Base-by-base conservation (phyloP, 2,888 invertebrate genomes). In the Mechanitis mazaeus region DNA sequence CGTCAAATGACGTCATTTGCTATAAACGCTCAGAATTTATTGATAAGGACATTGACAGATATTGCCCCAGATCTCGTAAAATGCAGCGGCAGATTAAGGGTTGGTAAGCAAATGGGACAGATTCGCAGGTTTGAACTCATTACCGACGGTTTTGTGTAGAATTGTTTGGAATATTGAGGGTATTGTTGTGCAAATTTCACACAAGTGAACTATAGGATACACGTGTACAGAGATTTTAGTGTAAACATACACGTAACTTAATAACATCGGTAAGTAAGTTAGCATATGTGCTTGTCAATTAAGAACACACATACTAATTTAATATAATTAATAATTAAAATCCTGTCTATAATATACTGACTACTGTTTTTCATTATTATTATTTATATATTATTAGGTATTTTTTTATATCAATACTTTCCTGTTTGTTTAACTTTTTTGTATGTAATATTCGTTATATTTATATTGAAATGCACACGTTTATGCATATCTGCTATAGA, bases 11-110 rank as follows among this genome's bases (percentile, higher is more conserved):
- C 89, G 82, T 87, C 85, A 83, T 86, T 86, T 77, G 79, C 81
- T 76, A 71, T 83, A 86, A 88, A 87, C 83, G 83, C 75, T 78
- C 84, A 77, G 77, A 88, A 90, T 90, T 90, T 90, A 90, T 90
- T 87, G 89, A 88, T 83, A 85, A 87, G 84, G 87, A 84, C 88
- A 88, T 90, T 88, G 89, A 89, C 89, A 88, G 88, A 88, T 90
- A 90, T 87, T 83, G 84, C 86, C 73, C 71, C 74, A 79, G 84
- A 78, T 80, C 81, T 85, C 87, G 87, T 89, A 89, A 89, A 89
- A 88, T 78, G 86, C 87, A 88, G 81, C 77, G 76, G 80, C 80
- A 85, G 87, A 88, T 87, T 88, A 88, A 83, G 85, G 87, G 83
- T 81, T 82, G 81, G 83, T 80, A 85, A 82, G 84, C 87, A 88